Conservation (phyloP, 1,140 invertebrate species). For the Cydia amplana region DNA sequence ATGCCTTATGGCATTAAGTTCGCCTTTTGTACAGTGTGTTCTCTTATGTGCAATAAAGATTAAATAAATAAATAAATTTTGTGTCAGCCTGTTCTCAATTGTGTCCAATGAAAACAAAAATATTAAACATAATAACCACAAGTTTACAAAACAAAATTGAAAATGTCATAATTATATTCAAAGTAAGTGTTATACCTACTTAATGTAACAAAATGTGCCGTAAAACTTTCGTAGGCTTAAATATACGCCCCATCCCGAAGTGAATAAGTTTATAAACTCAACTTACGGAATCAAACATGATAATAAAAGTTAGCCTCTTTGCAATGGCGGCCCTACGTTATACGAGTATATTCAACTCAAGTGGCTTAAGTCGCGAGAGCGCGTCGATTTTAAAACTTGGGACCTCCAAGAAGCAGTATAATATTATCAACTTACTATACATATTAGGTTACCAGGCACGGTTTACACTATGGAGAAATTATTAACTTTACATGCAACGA, state of each 20-base stretch:
- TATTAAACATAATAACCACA: too few relatives aligned
- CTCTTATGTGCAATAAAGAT: too few relatives aligned
- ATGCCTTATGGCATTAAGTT: too few relatives aligned
- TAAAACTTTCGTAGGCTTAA: neutral
- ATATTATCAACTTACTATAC: neutral
- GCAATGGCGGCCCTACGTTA: neutral
- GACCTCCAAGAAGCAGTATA: neutral
- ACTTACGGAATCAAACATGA: constrained; percentile 29
- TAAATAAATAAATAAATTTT: too few relatives aligned
- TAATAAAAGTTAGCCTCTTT: constrained; percentile 12
- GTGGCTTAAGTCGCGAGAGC: neutral
- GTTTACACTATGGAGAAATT: too few relatives aligned
- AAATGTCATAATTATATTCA: too few relatives aligned
- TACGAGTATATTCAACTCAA: neutral
- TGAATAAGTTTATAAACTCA: constrained; percentile 16
- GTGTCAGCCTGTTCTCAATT: too few relatives aligned
- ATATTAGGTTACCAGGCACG: too few relatives aligned
- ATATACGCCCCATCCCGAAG: neutral
- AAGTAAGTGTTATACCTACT: neutral
- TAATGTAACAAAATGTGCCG: neutral
- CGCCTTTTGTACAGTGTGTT: too few relatives aligned
- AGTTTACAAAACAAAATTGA: too few relatives aligned
- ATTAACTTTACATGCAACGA: too few relatives aligned
- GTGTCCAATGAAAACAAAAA: too few relatives aligned
- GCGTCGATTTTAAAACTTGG: neutral